These are phyloP conservation scores for Oncorhynchus masou DNA, from an alignment of 2,113 vertebrate genomes.

Conservation along the genomic window DNA sequence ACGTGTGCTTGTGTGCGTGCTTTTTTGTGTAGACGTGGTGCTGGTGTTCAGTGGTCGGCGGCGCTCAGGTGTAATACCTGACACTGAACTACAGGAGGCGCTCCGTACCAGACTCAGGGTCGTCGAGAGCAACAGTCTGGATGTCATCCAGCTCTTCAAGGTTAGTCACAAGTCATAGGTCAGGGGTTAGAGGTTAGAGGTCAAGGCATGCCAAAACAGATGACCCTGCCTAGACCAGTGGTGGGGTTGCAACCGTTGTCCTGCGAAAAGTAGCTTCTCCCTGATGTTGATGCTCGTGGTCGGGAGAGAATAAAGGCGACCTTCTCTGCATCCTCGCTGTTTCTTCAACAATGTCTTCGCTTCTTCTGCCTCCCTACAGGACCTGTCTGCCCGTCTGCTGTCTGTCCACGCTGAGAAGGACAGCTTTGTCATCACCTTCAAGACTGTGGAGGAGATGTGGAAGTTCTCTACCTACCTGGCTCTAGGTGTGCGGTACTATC, in stretches of 20 bases:
- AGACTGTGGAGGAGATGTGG: slow-evolving; percentile 96
- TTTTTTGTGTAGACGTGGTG: slow-evolving; percentile 71
- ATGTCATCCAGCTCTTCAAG: slow-evolving; percentile 86
- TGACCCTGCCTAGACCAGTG: too few species aligned
- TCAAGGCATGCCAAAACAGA: background rate
- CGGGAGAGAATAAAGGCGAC: too few species aligned
- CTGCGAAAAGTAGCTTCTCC: too few species aligned
- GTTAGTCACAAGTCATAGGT: slow-evolving; percentile 61
- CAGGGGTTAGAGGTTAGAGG: background rate
- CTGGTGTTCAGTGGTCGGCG: slow-evolving; percentile 84
- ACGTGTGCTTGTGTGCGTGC: background rate
- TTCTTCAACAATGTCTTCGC: background rate
- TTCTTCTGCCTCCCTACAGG: slow-evolving; percentile 65
- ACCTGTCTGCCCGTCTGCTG: slow-evolving; percentile 91
- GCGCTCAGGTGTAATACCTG: slow-evolving; percentile 72
- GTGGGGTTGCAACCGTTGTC: too few species aligned
- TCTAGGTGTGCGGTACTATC: slow-evolving; percentile 75
- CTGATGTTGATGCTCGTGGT: too few species aligned
- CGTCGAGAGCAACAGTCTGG: slow-evolving; percentile 87
- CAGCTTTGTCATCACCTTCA: slow-evolving; percentile 91
- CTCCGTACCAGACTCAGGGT: slow-evolving; percentile 87
- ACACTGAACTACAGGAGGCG: slow-evolving; percentile 82
- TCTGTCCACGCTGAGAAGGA: slow-evolving; percentile 85
- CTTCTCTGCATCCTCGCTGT: background rate
- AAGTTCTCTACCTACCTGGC: slow-evolving; percentile 95